Conservation (phyloP, 2,797 vertebrate species). For the Thaleichthys pacificus region DNA sequence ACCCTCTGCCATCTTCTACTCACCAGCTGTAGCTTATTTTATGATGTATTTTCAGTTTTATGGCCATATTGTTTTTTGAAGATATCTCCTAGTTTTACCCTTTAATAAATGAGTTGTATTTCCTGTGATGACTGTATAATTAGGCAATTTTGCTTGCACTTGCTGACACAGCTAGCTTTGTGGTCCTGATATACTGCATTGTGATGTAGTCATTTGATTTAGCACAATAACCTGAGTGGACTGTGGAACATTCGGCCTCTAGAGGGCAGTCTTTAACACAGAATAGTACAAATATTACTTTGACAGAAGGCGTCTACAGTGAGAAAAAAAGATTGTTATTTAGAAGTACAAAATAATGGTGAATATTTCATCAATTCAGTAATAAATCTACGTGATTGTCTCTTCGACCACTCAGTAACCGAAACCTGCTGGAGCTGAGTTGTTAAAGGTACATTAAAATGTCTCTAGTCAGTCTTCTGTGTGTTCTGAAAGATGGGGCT, state of each 20-base stretch:
- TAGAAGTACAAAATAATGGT: too few species aligned
- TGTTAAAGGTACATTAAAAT: background rate
- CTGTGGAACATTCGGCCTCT: slow-evolving; percentile 21
- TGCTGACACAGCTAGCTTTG: background rate
- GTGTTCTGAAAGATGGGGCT: too few species aligned
- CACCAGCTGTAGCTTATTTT: slow-evolving; percentile 7
- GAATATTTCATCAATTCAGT: too few species aligned
- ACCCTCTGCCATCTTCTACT: background rate
- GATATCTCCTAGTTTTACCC: slow-evolving; percentile 30
- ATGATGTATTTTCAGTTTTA: slow-evolving; percentile 32
- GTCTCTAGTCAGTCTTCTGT: too few species aligned
- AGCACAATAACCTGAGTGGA: background rate
- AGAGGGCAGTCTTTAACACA: slow-evolving; percentile 41
- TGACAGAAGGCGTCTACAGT: too few species aligned
- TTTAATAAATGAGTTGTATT: slow-evolving; percentile 38
- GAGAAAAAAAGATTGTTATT: too few species aligned
- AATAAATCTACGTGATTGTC: too few species aligned
- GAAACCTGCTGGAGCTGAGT: too few species aligned
- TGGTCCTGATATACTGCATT: too few species aligned
- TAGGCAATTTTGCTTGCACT: slow-evolving; percentile 1
- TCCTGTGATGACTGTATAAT: slow-evolving; percentile 32
- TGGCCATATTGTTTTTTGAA: slow-evolving; percentile 12
- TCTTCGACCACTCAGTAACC: too few species aligned
- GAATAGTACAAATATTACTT: background rate
- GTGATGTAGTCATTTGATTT: background rate